Percentiles rank a stretch among this genome's conserved stretches.
These are phyloP conservation scores for Xenopus petersii DNA, from an alignment of 2,797 vertebrate species.

Conservation along the genomic window DNA sequence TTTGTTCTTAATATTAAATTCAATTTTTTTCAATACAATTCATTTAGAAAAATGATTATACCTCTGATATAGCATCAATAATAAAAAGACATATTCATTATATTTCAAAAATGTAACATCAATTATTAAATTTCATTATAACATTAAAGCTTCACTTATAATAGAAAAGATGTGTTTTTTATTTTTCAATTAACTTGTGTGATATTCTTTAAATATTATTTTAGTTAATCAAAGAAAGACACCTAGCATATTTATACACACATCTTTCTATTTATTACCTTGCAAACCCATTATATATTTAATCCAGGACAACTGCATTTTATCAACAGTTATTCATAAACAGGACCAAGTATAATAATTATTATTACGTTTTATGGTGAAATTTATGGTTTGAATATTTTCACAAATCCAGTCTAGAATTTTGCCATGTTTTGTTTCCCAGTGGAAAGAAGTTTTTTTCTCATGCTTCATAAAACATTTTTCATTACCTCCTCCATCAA, in stretches of 20 bases:
- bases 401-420: no score
- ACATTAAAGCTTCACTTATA: conserved; percentile 56
- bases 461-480: no score
- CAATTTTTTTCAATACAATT: conserved; percentile 50
- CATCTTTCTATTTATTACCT: no score
- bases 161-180: conserved; percentile 55
- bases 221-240: neutral
- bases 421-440: no score
- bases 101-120: conserved; percentile 64
- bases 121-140: conserved; percentile 74
- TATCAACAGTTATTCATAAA: no score
- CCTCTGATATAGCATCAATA: conserved; percentile 62
- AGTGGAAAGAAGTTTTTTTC: no score
- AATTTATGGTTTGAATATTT: no score
- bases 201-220: neutral
- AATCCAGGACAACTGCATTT: no score
- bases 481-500: no score
- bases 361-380: no score
- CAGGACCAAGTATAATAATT: no score
- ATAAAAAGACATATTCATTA: conserved; percentile 63
- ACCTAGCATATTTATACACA: neutral
- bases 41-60: conserved; percentile 52
- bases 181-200: conserved; percentile 51
- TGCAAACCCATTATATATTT: no score
- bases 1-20: conserved; percentile 51